Conservation (phyloP, 2,888 invertebrate species). For the Stenodera caucasica region DNA sequence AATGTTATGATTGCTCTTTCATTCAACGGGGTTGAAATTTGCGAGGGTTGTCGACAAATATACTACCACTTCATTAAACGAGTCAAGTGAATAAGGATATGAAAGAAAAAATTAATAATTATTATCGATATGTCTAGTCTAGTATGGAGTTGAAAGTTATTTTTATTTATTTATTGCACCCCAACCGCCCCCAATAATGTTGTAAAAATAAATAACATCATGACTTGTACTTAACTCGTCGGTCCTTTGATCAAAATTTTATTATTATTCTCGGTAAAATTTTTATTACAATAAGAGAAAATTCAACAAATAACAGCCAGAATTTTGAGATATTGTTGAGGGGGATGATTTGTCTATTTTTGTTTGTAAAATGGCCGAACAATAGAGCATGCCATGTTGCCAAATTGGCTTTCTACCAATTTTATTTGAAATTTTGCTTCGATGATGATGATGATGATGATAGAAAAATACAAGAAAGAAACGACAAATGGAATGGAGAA, state of each 20-base stretch:
- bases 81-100: neutral
- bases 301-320: neutral
- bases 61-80: neutral
- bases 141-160: neutral
- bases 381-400: slow-evolving; percentile 1
- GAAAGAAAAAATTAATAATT: too few species aligned
- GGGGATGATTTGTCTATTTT: slow-evolving; percentile 9
- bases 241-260: slow-evolving; percentile 23
- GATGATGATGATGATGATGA: too few species aligned
- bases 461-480: too few species aligned
- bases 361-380: slow-evolving; percentile 9
- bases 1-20: slow-evolving; percentile 24
- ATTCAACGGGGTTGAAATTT: neutral
- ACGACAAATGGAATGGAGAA: neutral
- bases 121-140: too few species aligned
- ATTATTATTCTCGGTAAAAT: slow-evolving; percentile 27
- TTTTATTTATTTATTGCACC: slow-evolving; percentile 1
- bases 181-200: too few species aligned
- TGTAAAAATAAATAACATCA: neutral
- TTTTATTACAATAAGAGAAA: slow-evolving; percentile 16
- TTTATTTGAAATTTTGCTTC: neutral
- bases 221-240: slow-evolving; percentile 14
- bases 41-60: slow-evolving; percentile 8
- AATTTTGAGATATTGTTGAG: neutral
- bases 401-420: neutral